Evolutionary conservation across 35 echinoderm and acorn worm species (phyloP).

Genomic region (Anneissia japonica): DNA sequence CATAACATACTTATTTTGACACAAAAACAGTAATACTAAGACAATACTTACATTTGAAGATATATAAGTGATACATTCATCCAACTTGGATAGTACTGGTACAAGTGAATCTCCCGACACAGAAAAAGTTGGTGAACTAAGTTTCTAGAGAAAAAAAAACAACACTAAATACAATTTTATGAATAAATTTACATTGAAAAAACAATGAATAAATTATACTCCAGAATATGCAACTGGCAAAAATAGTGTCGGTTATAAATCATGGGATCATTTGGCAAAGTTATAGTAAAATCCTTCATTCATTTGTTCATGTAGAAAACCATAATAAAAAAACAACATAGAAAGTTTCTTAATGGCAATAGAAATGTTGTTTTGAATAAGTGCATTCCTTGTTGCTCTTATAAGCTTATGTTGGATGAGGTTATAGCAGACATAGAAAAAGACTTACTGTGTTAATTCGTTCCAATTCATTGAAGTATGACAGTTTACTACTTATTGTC

Average conservation of each 20-base stretch:
- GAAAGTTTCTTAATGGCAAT: background rate
- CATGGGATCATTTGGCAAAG: too few species aligned
- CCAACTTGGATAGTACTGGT: constrained; percentile 79
- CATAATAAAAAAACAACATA: background rate
- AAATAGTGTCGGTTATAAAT: too few species aligned
- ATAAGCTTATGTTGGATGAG: too few species aligned
- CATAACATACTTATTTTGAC: too few species aligned
- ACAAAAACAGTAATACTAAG: too few species aligned
- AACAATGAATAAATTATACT: too few species aligned
- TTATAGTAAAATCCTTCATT: background rate
- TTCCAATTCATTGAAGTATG: constrained; percentile 96
- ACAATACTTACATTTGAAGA: constrained; percentile 89
- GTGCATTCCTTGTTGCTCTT: too few species aligned
- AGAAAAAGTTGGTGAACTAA: constrained; percentile 87
- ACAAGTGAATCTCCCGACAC: constrained; percentile 92
- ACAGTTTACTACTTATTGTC: constrained; percentile 73
- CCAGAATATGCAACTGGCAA: too few species aligned
- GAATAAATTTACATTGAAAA: too few species aligned
- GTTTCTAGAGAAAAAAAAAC: constrained; percentile 47
- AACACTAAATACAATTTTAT: too few species aligned
- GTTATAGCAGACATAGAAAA: background rate
- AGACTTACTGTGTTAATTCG: constrained; percentile 80
- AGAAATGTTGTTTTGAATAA: too few species aligned
- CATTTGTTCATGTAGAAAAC: background rate
- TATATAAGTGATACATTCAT: constrained; percentile 96